These are phyloP conservation scores for Temnothorax ravouxi DNA, from an alignment of 2,888 invertebrate genomes.

Conservation along the genomic window DNA sequence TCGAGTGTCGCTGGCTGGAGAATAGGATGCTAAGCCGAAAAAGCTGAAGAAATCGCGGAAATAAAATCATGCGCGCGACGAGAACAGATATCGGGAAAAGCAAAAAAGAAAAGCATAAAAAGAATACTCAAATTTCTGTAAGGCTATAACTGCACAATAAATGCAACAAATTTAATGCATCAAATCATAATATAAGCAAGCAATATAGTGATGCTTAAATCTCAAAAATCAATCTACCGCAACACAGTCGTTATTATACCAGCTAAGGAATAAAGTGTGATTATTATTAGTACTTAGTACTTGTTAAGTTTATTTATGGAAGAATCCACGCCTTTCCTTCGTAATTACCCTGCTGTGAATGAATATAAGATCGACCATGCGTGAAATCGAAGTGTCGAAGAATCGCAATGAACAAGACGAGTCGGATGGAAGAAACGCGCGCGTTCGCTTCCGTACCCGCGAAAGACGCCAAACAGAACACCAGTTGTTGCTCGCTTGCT, in stretches of 20 bases:
- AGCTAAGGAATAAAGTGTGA: background rate
- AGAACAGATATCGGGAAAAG: conserved; percentile 14
- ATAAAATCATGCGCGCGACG: conserved; percentile 45
- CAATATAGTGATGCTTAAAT: background rate
- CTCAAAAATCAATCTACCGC: background rate
- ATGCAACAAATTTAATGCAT: conserved; percentile 77
- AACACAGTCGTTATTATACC: background rate
- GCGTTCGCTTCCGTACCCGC: conserved; percentile 13
- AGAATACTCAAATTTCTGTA: conserved; percentile 72
- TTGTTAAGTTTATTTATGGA: background rate
- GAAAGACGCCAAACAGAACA: conserved; percentile 35
- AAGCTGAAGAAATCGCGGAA: conserved; percentile 65
- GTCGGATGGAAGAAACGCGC: background rate
- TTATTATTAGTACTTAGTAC: background rate
- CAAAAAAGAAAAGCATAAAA: conserved; percentile 25
- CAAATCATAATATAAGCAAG: background rate
- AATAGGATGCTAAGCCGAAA: conserved; percentile 67
- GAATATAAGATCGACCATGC: background rate
- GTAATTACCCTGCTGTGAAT: conserved; percentile 3
- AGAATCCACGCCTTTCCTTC: background rate
- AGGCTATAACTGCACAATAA: conserved; percentile 74
- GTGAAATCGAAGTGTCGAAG: conserved; percentile 26
- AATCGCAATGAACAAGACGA: background rate
- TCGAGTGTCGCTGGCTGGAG: conserved; percentile 79
- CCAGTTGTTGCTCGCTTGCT: conserved; percentile 53